Evolutionary conservation across 2,113 vertebrate genomes (phyloP).

Genomic region (Tangachromis dhanisi): DNA sequence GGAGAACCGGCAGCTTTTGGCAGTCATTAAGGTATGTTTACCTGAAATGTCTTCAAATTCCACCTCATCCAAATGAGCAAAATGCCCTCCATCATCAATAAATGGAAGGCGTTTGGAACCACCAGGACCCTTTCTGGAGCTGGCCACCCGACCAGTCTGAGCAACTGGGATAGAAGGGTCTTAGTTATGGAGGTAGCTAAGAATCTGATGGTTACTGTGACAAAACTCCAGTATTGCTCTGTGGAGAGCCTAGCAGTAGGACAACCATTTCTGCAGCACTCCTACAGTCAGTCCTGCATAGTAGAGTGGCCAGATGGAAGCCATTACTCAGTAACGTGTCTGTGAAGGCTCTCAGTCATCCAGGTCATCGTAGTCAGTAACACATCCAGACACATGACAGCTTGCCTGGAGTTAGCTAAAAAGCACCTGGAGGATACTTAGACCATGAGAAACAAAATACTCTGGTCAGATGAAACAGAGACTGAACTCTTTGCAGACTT

Average conservation of each 20-base stretch:
- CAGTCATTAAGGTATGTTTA: neutral
- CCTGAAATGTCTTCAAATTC: neutral
- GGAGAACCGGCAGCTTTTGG: neutral
- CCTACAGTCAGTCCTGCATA: neutral
- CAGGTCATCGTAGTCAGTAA: neutral
- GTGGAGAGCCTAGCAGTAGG: neutral
- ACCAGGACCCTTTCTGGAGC: neutral
- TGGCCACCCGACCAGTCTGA: neutral
- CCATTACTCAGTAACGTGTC: neutral
- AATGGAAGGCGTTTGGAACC: neutral
- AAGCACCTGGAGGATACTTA: neutral
- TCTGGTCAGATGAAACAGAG: neutral
- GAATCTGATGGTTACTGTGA: neutral
- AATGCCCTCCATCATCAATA: neutral
- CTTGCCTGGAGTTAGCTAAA: neutral
- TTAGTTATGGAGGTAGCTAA: neutral
- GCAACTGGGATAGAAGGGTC: neutral
- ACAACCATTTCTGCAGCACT: neutral
- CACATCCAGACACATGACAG: neutral
- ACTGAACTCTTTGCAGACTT: neutral
- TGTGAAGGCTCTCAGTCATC: neutral
- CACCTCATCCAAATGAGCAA: neutral
- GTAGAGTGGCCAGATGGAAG: neutral
- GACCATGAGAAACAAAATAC: neutral
- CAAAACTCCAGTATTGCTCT: neutral